phyloP scores from a whole-genome alignment of 2,113 vertebrate genomes.

The Thoracochromis brauschi region DNA sequence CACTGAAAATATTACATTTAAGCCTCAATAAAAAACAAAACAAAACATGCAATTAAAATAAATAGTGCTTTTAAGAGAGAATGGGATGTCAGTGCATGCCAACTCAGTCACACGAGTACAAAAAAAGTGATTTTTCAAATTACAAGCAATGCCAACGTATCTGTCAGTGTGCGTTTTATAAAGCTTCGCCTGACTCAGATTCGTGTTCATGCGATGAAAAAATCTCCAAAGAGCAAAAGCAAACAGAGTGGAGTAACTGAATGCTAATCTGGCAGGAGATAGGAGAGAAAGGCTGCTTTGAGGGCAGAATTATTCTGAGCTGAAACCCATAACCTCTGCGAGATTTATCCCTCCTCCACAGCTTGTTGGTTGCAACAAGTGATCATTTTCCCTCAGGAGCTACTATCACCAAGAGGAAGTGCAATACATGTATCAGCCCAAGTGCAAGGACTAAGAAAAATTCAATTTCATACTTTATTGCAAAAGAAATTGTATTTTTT shows the following conservation, averaged over 20 bases:
- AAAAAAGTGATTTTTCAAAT: neutral
- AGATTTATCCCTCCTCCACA: conserved; percentile 25
- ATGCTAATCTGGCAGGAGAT: conserved; percentile 37
- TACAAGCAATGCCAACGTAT: neutral
- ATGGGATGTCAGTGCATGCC: neutral
- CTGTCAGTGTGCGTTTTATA: neutral
- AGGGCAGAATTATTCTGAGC: conserved; percentile 36
- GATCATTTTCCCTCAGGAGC: conserved; percentile 17
- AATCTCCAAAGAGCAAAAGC: neutral
- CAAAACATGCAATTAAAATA: neutral
- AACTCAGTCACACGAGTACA: neutral
- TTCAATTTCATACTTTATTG: conserved; percentile 3
- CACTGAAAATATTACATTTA: neutral
- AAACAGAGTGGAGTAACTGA: conserved; percentile 6
- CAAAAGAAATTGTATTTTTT: neutral
- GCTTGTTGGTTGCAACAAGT: conserved; percentile 19
- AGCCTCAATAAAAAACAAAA: neutral
- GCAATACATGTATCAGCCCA: neutral
- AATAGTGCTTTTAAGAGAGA: neutral
- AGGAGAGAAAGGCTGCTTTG: conserved; percentile 8
- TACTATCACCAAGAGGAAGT: neutral
- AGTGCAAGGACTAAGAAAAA: neutral
- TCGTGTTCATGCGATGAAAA: neutral
- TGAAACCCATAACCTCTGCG: conserved; percentile 39
- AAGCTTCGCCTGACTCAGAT: neutral